Base-by-base conservation (phyloP, 2,797 vertebrate species). In the Siniperca obscura region DNA sequence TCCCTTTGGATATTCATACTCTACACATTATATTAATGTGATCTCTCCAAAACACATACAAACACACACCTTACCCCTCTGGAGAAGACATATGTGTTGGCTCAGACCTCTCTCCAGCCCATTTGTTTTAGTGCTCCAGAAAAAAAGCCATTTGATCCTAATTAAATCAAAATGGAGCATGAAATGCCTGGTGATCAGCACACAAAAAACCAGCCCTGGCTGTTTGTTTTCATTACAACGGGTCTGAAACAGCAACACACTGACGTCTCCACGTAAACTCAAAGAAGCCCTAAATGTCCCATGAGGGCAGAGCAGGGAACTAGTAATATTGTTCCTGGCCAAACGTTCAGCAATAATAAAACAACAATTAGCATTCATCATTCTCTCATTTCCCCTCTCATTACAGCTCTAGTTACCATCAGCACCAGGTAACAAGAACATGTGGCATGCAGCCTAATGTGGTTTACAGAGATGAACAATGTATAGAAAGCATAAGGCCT, bases 161-260 rank as follows among this genome's bases (percentile, higher is more conserved):
- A 95, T 93, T 90, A 91, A 92, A 93, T 94, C 88, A 93, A 94
- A 95, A 94, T 92, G 91, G 84, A 92, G 90, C 92, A 92, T 91
- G 87, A 93, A 93, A 92, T 87, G 87, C 79, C 78, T 83, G 65
- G 81, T 87, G 89, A 94, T 91, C 91, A 83, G 82, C 70, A 82
- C 83, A 88, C 74, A 86, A 68, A 74, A 84, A 72, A 60, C 75
- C 67, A 71, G 83, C 70, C 79, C 79, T 38, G 65, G 83, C 85
- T 91, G 88, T 90, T 92, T 92, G 87, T 90, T 92, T 92, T 90
- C 86, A 92, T 89, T 90, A 90, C 83, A 86, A 80, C 76, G 81
- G 73, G 83, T 89, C 82, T 86, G 80, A 91, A 84, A 76, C 57
- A 71, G 82, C 83, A 83, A 83, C 22, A 68, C 64, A 80, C 85